These are phyloP conservation scores for Magallana nippona DNA, from an alignment of 2,888 invertebrate species.

Conservation along the genomic window DNA sequence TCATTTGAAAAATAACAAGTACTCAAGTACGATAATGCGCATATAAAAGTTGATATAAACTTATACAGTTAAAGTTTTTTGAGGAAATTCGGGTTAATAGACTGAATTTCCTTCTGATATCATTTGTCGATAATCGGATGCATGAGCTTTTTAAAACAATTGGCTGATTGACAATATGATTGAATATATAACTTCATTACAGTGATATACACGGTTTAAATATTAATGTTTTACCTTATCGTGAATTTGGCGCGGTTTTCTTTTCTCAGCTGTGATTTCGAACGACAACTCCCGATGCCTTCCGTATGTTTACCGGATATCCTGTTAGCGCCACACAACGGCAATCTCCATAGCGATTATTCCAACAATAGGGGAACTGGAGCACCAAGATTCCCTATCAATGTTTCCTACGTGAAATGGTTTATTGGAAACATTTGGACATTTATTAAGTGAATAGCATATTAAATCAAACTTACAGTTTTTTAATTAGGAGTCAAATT, in stretches of 20 bases:
- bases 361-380: conserved; percentile 61
- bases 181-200: too few relatives aligned
- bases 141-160: too few relatives aligned
- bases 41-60: too few relatives aligned
- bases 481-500: neutral
- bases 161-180: too few relatives aligned
- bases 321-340: conserved; percentile 55
- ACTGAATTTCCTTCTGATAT: too few relatives aligned
- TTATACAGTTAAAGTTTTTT: too few relatives aligned
- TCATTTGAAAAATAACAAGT: too few relatives aligned
- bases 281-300: neutral
- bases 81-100: too few relatives aligned
- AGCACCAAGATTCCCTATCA: conserved; percentile 16
- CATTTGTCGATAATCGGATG: too few relatives aligned
- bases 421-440: neutral
- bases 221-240: neutral
- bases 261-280: neutral
- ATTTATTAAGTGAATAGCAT: neutral
- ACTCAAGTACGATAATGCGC: too few relatives aligned
- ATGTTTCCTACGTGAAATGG: conserved; percentile 29
- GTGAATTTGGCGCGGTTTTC: conserved; percentile 37
- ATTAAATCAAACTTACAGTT: neutral
- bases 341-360: conserved; percentile 73
- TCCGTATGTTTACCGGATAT: conserved; percentile 40
- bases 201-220: too few relatives aligned